Conservation (phyloP, 2,113 vertebrate species). For the Cryptomyrus ogoouensis region DNA sequence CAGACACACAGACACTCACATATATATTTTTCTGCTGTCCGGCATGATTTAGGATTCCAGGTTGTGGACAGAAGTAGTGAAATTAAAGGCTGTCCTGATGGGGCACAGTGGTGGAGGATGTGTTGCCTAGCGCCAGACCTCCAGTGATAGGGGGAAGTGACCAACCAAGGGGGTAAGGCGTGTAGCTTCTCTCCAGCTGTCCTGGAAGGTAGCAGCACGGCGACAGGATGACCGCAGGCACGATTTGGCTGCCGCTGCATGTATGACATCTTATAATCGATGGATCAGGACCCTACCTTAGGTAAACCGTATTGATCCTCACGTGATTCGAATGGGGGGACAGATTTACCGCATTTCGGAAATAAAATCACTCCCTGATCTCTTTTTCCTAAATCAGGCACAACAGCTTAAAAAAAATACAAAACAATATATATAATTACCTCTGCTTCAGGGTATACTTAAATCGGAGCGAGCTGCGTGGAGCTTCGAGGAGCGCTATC, state of each 20-base stretch:
- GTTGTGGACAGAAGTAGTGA: background rate
- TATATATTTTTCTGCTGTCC: background rate
- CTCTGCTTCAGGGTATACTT: background rate
- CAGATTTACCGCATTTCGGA: background rate
- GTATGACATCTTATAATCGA: background rate
- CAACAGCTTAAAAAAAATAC: background rate
- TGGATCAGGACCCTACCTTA: background rate
- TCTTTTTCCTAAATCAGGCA: background rate
- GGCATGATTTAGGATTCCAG: background rate
- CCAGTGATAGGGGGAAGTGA: background rate
- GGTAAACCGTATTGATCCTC: background rate
- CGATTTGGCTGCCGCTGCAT: background rate
- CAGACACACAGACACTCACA: too few species aligned
- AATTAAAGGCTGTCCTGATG: background rate
- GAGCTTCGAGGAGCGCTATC: background rate
- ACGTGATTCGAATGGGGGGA: background rate
- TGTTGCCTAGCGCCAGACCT: background rate
- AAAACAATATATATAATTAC: background rate
- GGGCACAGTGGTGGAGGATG: background rate
- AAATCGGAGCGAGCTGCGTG: background rate
- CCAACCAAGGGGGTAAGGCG: background rate
- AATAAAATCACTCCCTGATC: slow-evolving; percentile 2
- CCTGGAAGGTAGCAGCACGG: background rate
- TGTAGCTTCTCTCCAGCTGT: background rate
- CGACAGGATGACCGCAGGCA: background rate